Base-by-base conservation (phyloP, 2,888 invertebrate species). In the Diarsia dahlii region DNA sequence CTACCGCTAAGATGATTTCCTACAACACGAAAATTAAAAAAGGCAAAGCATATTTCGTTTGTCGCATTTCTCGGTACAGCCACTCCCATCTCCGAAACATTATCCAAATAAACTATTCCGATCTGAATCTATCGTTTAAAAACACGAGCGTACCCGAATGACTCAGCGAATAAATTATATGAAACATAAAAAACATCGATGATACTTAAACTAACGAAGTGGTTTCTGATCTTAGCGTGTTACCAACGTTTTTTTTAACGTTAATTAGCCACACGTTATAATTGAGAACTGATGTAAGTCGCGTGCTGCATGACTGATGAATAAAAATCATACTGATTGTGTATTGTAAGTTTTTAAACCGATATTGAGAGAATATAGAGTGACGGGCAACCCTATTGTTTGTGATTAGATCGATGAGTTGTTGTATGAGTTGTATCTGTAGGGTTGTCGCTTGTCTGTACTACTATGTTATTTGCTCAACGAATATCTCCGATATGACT, bases 381-480 rank as follows among this genome's bases (percentile, higher is more conserved):
- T 80, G 75, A 81, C 84, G 73, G 74, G 72, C 74, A 80, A 75
- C 85, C 84, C 86, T 85, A 86, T 89, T 82, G 76, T 60, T 74
- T 58, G 71, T 84, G 84, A 85, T 88, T 88, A 90, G 77, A 86
- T 87, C 88, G 81, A 87, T 87, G 87, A 71, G 83, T 90, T 88
- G 88, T 85, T 80, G 88, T 83, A 71, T 78, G 75, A 71, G 52
- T 70, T n/a, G n/a, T n/a, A n/a, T 45, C 39, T 48, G 12, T 81
- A 88, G 85, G 89, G 89, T 71, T 86, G 82, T 39, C 77, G 3
- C 50, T 58, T 39, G 3, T 34, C 50, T 34, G 18, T 18, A n/a
- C n/a, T n/a, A n/a, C n/a, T n/a, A n/a, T 28, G 1, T n/a, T 48
- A n/a, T 48, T 63, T 62, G 46, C 50, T 56, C 12, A 12, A 23